These are phyloP conservation scores for Cyphomyrus plagiostoma DNA, from an alignment of 2,113 vertebrate species.

Conservation along the genomic window DNA sequence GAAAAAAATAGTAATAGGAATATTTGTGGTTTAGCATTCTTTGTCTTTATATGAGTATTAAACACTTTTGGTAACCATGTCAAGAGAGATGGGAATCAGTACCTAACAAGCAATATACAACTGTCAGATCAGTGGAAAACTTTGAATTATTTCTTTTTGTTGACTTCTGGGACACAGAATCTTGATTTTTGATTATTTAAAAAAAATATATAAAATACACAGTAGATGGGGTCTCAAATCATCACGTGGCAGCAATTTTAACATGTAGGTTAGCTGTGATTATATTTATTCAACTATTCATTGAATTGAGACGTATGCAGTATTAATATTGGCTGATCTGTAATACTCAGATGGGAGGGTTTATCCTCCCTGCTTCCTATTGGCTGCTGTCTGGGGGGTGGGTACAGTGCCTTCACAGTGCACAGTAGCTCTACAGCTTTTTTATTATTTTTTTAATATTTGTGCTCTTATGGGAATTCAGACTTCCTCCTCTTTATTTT, in stretches of 20 bases:
- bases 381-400: neutral
- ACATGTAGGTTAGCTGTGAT: neutral
- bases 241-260: neutral
- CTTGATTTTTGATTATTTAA: neutral
- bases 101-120: neutral
- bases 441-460: conserved; percentile 47
- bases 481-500: conserved; percentile 68
- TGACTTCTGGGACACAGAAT: conserved; percentile 53
- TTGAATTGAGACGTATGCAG: neutral
- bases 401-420: conserved; percentile 11
- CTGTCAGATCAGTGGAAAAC: conserved; percentile 28
- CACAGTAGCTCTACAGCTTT: conserved; percentile 16
- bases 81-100: neutral
- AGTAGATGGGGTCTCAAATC: neutral
- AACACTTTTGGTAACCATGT: neutral
- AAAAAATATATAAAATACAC: neutral
- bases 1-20: neutral
- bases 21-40: neutral
- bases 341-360: neutral
- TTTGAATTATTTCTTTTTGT: conserved; percentile 36
- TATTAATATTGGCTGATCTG: neutral
- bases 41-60: neutral
- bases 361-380: neutral
- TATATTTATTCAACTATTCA: neutral
- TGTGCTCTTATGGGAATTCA: conserved; percentile 53